Percentiles rank a stretch among this genome's conserved stretches.
These are phyloP conservation scores for Myotis vivesi DNA, from an alignment of 2,797 vertebrate genomes.

Conservation along the genomic window DNA sequence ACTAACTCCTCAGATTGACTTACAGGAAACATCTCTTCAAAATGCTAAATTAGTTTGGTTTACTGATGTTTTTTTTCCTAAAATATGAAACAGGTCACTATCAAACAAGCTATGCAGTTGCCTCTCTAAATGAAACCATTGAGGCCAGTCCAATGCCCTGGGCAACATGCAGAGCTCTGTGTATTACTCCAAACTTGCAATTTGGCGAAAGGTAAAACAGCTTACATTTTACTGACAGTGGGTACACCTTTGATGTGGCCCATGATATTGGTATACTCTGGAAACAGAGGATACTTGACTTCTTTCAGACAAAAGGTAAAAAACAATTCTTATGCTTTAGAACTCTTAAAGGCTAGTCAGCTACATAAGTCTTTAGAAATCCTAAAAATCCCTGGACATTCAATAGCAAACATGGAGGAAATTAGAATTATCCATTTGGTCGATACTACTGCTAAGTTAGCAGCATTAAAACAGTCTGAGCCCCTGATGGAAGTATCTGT, in stretches of 20 bases:
- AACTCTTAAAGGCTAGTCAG: neutral
- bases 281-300: neutral
- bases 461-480: neutral
- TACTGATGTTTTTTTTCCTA: neutral
- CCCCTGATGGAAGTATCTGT: neutral
- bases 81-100: neutral
- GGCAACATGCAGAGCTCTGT: neutral
- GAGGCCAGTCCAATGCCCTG: neutral
- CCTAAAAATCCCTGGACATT: neutral
- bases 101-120: neutral
- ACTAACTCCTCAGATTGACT: neutral
- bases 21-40: neutral
- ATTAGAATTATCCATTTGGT: neutral
- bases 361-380: neutral
- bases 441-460: neutral
- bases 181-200: neutral
- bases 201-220: neutral
- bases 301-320: neutral
- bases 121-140: neutral
- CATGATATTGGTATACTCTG: neutral
- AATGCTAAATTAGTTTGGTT: neutral
- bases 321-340: neutral
- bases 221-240: neutral
- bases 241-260: neutral
- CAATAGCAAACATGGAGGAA: neutral